Base-by-base conservation (phyloP, 2,888 invertebrate genomes). In the Caenorhabditis wallacei region DNA sequence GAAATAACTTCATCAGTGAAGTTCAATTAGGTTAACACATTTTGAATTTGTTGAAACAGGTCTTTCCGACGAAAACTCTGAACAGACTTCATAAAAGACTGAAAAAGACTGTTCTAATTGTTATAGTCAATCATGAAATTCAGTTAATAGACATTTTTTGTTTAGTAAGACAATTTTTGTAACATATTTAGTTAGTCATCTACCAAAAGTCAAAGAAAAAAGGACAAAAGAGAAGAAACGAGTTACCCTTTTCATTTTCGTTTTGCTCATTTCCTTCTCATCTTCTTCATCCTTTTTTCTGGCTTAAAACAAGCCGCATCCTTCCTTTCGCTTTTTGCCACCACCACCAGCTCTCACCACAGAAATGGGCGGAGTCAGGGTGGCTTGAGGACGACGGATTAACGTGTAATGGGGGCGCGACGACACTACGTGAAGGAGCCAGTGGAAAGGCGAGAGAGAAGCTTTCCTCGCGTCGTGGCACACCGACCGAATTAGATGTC, bases 391-490 rank as follows among this genome's bases (percentile, higher is more conserved):
- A 59, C 57, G 75, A 53, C 75, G 79, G 80, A 71, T 66, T 71
- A 83, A 79, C 75, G 79, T 83, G 35, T 83, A 79, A 83, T 83
- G 74, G 82, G 76, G 68, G 76, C 68, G 76, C 68, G 76, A 64
- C 74, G 74, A 74, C 74, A 66, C 74, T 74, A 75, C 75, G 66
- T 75, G 75, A 48, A 74, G 72, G 74, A 74, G 74, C 74, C 66
- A 72, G 57, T 57, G 66, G 35, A 37, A 53, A 35, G 37, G 53
- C 18, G 20, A 75, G 74, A 75, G 74, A 72, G 72, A 63, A 48
- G 30, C 37, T 51, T 53, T 64, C 46, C 46, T 70, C 61, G 56
- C 54, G 54, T 54, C 54, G 70, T 48, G 59, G 64, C 79, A 46
- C 63, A 54, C 63, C 70, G 70, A 71, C 70, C 79, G 70, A 70